phyloP scores from a whole-genome alignment of 2,113 vertebrate species.

The Vulpes ferrilata region DNA sequence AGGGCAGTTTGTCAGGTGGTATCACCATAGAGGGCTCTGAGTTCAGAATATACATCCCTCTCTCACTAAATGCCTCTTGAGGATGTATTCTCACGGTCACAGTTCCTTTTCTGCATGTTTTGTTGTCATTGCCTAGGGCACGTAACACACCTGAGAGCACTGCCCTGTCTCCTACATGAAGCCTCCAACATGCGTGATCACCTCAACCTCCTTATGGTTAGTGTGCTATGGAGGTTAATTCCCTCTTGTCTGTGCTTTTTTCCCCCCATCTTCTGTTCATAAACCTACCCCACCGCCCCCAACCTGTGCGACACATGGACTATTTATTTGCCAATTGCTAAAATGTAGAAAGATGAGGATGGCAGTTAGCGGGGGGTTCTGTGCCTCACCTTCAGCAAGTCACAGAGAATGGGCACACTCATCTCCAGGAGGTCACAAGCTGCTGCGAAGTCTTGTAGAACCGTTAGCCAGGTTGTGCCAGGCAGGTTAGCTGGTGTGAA shows the following conservation, averaged over 20 bases:
- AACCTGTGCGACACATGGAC: slow-evolving; percentile 70
- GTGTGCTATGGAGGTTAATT: neutral
- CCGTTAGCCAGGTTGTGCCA: slow-evolving; percentile 66
- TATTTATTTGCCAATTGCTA: slow-evolving; percentile 78
- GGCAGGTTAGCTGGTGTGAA: slow-evolving; percentile 68
- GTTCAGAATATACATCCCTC: neutral
- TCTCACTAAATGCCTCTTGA: neutral
- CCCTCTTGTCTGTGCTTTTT: neutral
- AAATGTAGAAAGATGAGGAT: slow-evolving; percentile 70
- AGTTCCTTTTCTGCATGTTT: neutral
- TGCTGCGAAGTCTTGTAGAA: slow-evolving; percentile 65
- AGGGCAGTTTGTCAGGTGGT: neutral
- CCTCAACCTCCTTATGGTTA: neutral
- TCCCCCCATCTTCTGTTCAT: slow-evolving; percentile 32
- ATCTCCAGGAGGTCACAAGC: slow-evolving; percentile 60
- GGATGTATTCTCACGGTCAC: neutral
- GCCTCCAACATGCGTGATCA: neutral
- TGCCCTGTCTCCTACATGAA: neutral
- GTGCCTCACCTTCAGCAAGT: slow-evolving; percentile 54
- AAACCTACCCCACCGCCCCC: neutral
- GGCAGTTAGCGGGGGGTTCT: slow-evolving; percentile 55
- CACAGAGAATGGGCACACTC: slow-evolving; percentile 52
- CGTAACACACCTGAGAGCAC: neutral
- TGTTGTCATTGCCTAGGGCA: neutral
- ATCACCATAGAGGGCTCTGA: neutral